Evolutionary conservation across 2,113 vertebrate species (phyloP).

Genomic region (Eudyptes chrysolophus): DNA sequence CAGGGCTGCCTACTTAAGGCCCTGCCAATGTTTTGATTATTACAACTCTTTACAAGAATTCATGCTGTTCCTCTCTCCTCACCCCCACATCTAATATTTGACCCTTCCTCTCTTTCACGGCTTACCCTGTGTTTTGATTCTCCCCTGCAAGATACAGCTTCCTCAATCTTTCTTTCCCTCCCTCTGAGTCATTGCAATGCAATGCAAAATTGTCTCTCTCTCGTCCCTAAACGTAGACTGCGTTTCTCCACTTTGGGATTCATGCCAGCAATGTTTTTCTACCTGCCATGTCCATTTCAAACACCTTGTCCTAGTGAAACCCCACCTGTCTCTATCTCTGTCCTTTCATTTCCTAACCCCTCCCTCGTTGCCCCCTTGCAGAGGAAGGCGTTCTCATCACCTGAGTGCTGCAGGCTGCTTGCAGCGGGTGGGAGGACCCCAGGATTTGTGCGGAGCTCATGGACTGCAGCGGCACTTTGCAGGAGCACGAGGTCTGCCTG

Average conservation of each 20-base stretch:
- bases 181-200: not conserved
- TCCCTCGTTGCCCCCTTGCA: not conserved
- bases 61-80: slow-evolving; percentile 34
- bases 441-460: not conserved
- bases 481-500: not conserved
- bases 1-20: slow-evolving; percentile 45
- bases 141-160: not conserved
- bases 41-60: slow-evolving; percentile 27
- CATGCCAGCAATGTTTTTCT: not conserved
- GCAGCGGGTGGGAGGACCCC: not conserved
- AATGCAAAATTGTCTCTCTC: not conserved
- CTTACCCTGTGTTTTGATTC: not conserved
- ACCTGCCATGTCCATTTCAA: not conserved
- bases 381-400: not conserved
- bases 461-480: not conserved
- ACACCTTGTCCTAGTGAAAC: not conserved
- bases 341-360: not conserved
- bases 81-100: not conserved
- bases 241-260: not conserved
- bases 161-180: not conserved
- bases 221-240: accelerated
- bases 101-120: slow-evolving; percentile 1
- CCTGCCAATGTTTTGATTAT: slow-evolving; percentile 45
- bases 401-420: not conserved
- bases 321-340: not conserved